Base-by-base conservation (phyloP, 2,888 invertebrate species). In the Phyllotreta cruciferae region DNA sequence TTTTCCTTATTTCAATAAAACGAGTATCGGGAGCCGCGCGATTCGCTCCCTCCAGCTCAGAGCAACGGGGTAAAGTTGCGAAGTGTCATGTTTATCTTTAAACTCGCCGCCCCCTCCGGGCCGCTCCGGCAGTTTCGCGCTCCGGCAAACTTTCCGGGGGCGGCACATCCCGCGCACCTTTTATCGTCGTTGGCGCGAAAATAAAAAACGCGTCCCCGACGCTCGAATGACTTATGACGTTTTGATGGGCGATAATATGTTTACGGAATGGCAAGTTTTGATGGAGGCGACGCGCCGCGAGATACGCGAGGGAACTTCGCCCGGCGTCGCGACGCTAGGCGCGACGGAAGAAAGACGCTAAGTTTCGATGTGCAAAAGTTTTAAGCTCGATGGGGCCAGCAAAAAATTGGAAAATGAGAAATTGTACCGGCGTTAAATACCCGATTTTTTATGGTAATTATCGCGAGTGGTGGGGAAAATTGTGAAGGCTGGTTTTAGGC, bases 221-320 rank as follows among this genome's bases (percentile, higher is more conserved):
- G 38, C 52, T 24, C 13, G 38, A 62, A 67, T 66, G 58, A 67
- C 67, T 67, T 66, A 60, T 64, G 68, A 64, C 60, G 58, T 65
- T 66, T 62, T 66, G 66, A 68, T 66, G 66, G 63, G 62, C 62
- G 61, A 62, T 65, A 67, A 64, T 58, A 60, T 56, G 57, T 64
- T 64, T 60, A 62, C 64, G n/a, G 34, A 8, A 36, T 56, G 45
- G 14, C 14, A 62, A 49, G 37, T 55, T 62, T 56, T 45, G 58
- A 42, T 55, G 49, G 47, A 41, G 41, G 10, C 10, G 41, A 41
- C 9, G 41, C 10, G 41, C 3, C 10, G 9, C 4, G 3, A 41
- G 10, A n/a, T 41, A n/a, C 10, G 41, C 8, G 41, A 1, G 10
- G 10, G 4, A 41, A 41, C 9, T 41, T 24, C 24, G 24, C 24